These are phyloP conservation scores for Archegozetes longisetosus DNA, from an alignment of 1,140 invertebrate species.

Conservation along the genomic window DNA sequence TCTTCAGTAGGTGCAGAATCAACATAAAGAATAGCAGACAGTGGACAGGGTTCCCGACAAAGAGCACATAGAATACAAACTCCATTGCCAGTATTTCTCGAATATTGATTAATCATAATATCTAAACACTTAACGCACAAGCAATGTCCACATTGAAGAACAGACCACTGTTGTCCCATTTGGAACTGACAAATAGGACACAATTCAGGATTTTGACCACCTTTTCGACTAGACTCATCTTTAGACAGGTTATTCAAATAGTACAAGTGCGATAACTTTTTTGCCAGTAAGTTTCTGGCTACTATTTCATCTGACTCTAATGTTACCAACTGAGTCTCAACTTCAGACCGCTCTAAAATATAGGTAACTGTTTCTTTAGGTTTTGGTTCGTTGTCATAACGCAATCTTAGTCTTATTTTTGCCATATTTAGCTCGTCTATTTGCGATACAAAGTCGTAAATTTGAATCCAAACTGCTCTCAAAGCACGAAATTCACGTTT, in stretches of 20 bases:
- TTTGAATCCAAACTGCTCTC: conserved; percentile 40
- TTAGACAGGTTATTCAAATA: conserved; percentile 37
- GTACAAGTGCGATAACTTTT: conserved; percentile 35
- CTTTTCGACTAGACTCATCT: conserved; percentile 27
- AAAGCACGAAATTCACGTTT: conserved; percentile 47
- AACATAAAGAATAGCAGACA: conserved; percentile 42
- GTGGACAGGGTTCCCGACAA: conserved; percentile 41
- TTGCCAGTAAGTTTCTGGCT: conserved; percentile 28
- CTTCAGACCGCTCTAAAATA: conserved; percentile 11
- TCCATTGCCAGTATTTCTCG: background rate
- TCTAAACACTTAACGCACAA: conserved; percentile 45
- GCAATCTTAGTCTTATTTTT: conserved; percentile 42
- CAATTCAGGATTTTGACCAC: conserved; percentile 38
- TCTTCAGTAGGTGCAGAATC: conserved; percentile 28
- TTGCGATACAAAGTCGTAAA: conserved; percentile 41
- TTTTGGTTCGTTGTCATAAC: conserved; percentile 31
- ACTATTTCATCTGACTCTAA: conserved; percentile 11
- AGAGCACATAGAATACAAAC: conserved; percentile 37
- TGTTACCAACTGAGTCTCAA: background rate
- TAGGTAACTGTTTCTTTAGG: conserved; percentile 20
- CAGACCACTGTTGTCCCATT: conserved; percentile 42
- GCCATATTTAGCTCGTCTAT: conserved; percentile 59
- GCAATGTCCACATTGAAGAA: conserved; percentile 49
- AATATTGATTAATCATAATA: conserved; percentile 28
- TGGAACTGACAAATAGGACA: conserved; percentile 50